Conservation (phyloP, 2,113 vertebrate species). For the Shinisaurus crocodilurus region DNA sequence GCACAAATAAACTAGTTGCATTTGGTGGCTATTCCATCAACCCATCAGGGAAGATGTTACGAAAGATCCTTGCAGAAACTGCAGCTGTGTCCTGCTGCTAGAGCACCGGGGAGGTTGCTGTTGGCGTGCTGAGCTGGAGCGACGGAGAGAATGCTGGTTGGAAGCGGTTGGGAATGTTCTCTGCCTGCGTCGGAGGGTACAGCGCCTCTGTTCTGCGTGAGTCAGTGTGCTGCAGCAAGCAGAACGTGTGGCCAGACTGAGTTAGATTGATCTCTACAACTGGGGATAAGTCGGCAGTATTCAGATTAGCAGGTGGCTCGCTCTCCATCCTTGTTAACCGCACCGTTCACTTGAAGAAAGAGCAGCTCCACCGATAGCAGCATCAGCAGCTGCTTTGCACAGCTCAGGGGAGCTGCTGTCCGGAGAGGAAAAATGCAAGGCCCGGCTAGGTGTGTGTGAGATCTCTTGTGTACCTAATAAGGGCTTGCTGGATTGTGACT, state of each 20-base stretch:
- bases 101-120: background rate
- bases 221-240: background rate
- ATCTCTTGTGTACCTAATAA: too few relatives aligned
- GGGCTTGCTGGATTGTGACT: background rate
- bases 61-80: background rate
- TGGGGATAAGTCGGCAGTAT: background rate
- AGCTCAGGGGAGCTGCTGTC: background rate
- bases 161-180: background rate
- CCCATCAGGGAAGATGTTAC: too few relatives aligned
- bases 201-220: background rate
- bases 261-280: background rate
- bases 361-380: background rate
- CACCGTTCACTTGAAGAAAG: background rate
- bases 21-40: background rate
- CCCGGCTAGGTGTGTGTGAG: background rate
- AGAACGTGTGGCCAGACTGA: background rate
- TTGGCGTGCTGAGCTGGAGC: too few relatives aligned
- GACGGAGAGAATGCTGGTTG: background rate
- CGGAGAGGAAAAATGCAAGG: background rate
- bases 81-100: background rate
- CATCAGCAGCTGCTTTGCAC: too few relatives aligned
- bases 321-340: background rate
- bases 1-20: background rate
- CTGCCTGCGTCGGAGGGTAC: background rate
- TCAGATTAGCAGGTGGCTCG: background rate